Conservation (phyloP, 1,140 invertebrate species). For the Magallana ariakensis region DNA sequence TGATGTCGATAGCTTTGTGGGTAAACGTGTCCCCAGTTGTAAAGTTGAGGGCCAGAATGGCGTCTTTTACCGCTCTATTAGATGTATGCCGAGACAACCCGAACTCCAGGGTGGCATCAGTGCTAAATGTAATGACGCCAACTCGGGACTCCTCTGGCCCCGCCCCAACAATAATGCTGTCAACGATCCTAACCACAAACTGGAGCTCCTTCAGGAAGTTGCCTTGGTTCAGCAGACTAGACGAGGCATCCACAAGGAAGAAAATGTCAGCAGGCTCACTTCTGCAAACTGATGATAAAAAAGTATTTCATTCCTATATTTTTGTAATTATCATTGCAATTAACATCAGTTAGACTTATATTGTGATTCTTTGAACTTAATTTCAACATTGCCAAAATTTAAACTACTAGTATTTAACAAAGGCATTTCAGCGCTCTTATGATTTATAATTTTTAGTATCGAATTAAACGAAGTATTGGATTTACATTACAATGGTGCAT, state of each 20-base stretch:
- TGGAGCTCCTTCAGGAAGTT: slow-evolving; percentile 49
- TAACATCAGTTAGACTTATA: too few species aligned
- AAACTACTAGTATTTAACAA: too few species aligned
- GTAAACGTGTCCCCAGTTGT: slow-evolving; percentile 46
- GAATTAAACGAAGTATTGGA: too few species aligned
- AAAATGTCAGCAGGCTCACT: slow-evolving; percentile 50
- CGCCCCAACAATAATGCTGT: slow-evolving; percentile 38
- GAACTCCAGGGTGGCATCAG: slow-evolving; percentile 48
- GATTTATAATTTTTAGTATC: too few species aligned
- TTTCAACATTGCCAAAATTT: too few species aligned
- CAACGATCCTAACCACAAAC: slow-evolving; percentile 50
- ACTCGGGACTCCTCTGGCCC: slow-evolving; percentile 36
- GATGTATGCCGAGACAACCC: slow-evolving; percentile 7
- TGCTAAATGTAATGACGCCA: slow-evolving; percentile 52
- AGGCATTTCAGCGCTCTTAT: too few species aligned
- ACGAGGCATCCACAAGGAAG: slow-evolving; percentile 54
- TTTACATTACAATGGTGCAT: too few species aligned
- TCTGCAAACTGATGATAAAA: slow-evolving; percentile 34
- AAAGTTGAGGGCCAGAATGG: not conserved
- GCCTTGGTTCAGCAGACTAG: slow-evolving; percentile 41
- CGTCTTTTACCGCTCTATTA: not conserved
- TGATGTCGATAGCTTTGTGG: slow-evolving; percentile 48
- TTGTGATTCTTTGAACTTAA: too few species aligned
- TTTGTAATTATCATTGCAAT: too few species aligned
- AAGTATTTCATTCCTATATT: too few species aligned